These are phyloP conservation scores for Atopsyche davidsoni DNA, from an alignment of 1,140 invertebrate species.

Conservation along the genomic window DNA sequence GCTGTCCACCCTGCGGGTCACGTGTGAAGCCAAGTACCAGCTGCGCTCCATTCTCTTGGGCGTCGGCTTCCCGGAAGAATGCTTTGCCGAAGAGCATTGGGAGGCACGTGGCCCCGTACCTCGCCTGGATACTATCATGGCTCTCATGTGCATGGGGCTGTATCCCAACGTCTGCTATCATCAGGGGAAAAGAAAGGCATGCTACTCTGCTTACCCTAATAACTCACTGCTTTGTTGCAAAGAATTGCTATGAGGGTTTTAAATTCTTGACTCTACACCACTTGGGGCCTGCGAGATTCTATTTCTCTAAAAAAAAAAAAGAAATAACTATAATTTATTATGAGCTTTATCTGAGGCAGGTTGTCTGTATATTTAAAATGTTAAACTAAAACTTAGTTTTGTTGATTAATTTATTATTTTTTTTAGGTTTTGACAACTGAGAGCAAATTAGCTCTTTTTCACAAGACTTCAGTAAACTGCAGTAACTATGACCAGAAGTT, in stretches of 20 bases:
- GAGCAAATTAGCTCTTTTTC: slow-evolving; percentile 87
- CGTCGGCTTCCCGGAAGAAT: slow-evolving; percentile 85
- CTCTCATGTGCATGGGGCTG: slow-evolving; percentile 80
- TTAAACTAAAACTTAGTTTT: slow-evolving; percentile 1
- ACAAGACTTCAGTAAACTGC: slow-evolving; percentile 97
- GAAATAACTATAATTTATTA: too few relatives aligned
- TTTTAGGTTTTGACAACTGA: slow-evolving; percentile 85
- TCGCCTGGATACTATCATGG: slow-evolving; percentile 78
- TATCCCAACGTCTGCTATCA: slow-evolving; percentile 97
- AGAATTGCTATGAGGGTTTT: too few relatives aligned
- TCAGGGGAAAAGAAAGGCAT: slow-evolving; percentile 86
- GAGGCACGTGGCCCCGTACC: slow-evolving; percentile 71
- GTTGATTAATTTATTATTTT: slow-evolving; percentile 6
- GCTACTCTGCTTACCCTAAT: too few relatives aligned
- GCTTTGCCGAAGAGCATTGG: slow-evolving; percentile 65
- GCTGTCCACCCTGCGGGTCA: slow-evolving; percentile 81
- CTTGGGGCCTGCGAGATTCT: too few relatives aligned
- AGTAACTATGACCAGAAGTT: slow-evolving; percentile 78
- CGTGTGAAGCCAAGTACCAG: slow-evolving; percentile 89
- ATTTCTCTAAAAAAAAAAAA: too few relatives aligned
- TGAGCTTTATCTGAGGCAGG: too few relatives aligned
- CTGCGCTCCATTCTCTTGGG: slow-evolving; percentile 73
- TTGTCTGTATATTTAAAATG: too few relatives aligned
- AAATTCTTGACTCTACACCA: too few relatives aligned
- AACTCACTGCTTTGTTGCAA: too few relatives aligned